Conservation (phyloP, 2,888 invertebrate genomes). For the Notodonta dromedarius region DNA sequence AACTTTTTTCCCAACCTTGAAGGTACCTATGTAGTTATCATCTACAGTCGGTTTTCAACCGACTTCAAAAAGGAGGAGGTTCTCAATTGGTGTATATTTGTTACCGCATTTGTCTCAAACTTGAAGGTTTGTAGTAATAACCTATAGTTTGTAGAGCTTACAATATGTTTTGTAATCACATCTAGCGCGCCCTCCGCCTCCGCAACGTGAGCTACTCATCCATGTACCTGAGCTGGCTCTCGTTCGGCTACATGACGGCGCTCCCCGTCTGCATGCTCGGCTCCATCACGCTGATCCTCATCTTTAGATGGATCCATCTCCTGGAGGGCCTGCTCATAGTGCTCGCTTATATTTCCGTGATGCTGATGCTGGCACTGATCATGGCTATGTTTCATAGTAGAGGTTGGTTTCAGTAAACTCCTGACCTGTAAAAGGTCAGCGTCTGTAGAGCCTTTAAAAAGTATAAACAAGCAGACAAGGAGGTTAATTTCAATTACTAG, state of each 20-base stretch:
- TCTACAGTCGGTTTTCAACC: too few relatives aligned
- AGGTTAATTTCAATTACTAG: too few relatives aligned
- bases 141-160: too few relatives aligned
- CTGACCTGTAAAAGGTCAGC: neutral
- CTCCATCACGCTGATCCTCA: slow-evolving; percentile 60
- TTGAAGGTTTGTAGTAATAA: too few relatives aligned
- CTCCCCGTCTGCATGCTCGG: slow-evolving; percentile 63
- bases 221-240: slow-evolving; percentile 68
- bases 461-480: too few relatives aligned
- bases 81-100: too few relatives aligned
- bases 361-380: slow-evolving; percentile 66
- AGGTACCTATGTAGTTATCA: too few relatives aligned
- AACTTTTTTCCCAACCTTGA: too few relatives aligned
- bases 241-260: slow-evolving; percentile 61
- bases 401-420: slow-evolving; percentile 41
- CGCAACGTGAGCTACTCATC: slow-evolving; percentile 60
- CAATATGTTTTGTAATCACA: too few relatives aligned
- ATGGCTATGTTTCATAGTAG: slow-evolving; percentile 69
- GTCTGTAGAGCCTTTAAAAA: too few relatives aligned
- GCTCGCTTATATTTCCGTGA: slow-evolving; percentile 61
- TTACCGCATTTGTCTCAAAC: too few relatives aligned
- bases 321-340: slow-evolving; percentile 57
- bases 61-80: too few relatives aligned
- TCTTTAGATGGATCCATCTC: slow-evolving; percentile 74
- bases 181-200: slow-evolving; percentile 63